A percentile compares a stretch with the other conserved stretches of the same genome.
phyloP scores from a whole-genome alignment of 2,797 vertebrate species.

The Manis pentadactyla region DNA sequence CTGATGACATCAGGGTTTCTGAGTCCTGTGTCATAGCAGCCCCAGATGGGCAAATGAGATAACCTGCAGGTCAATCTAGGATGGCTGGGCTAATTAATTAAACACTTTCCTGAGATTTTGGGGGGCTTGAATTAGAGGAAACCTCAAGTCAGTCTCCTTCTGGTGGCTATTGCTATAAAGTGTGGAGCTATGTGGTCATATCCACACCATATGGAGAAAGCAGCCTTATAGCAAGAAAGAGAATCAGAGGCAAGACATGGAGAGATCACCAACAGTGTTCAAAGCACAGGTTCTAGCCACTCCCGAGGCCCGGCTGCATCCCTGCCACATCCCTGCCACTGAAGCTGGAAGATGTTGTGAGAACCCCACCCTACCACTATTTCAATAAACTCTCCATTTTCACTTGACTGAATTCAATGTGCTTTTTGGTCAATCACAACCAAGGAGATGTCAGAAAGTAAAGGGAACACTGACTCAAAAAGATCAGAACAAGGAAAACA shows the following conservation, averaged over 20 bases:
- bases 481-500: constrained; percentile 17
- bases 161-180: background rate
- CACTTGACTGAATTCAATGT: background rate
- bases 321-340: background rate
- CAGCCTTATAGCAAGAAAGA: background rate
- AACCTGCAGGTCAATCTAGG: background rate
- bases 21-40: background rate
- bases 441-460: background rate
- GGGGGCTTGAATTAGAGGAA: background rate
- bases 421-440: background rate
- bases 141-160: background rate
- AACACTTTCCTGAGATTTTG: background rate
- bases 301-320: background rate
- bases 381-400: background rate
- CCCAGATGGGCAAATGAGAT: background rate
- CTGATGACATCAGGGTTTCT: background rate
- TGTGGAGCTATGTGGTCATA: background rate
- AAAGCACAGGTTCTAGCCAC: background rate
- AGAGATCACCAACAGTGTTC: background rate
- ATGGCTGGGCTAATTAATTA: background rate
- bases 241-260: background rate
- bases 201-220: background rate
- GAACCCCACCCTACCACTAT: background rate
- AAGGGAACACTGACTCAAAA: background rate
- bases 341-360: background rate